Evolutionary conservation across 2,888 invertebrate genomes (phyloP), one percentile per base, ranked within the genome.

Genomic region (Cabera pusaria): DNA sequence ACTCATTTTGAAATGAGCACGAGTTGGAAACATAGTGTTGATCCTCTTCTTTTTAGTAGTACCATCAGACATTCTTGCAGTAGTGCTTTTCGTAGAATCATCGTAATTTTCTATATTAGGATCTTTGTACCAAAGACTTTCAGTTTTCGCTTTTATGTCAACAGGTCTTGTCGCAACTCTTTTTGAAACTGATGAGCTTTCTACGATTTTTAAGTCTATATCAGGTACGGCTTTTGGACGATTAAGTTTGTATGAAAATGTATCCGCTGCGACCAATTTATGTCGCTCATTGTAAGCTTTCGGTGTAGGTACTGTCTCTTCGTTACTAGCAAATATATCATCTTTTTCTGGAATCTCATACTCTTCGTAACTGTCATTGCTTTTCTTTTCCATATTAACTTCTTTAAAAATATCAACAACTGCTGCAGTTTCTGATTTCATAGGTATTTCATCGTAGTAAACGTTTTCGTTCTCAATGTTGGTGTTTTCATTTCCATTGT

Each of bases 281-380:
- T 27, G 11, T 12, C 21, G 3, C 16, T 7, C 5, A 5, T 4
- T 17, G n/a, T n/a, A n/a, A n/a, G n/a, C n/a, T n/a, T n/a, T n/a
- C 3, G 1, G 18, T 1, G 18, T 23, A 6, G 23, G 2, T n/a
- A n/a, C n/a, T 5, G 22, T 31, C 2, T 12, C n/a, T 25, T 47
- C 44, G 0, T 22, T 53, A 6, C 52, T 65, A 0, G 48, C 59
- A 27, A 52, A 70, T 5, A 59, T 41, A 0, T 63, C 21, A 1
- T 67, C 71, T 44, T 58, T 71, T 2, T 59, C 43, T 1, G 79
- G 79, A 0, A 40, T 57, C 0, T 59, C 53, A n/a, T 81, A 80
- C 18, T 82, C 78, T 61, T 78, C 77, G 23, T 81, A 80, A 17
- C 74, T 76, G 16, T 79, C 77, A 0, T 72, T 63, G 5, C 44